Evolutionary conservation across 2,113 vertebrate genomes (phyloP).

Genomic region (Antigone vipio): DNA sequence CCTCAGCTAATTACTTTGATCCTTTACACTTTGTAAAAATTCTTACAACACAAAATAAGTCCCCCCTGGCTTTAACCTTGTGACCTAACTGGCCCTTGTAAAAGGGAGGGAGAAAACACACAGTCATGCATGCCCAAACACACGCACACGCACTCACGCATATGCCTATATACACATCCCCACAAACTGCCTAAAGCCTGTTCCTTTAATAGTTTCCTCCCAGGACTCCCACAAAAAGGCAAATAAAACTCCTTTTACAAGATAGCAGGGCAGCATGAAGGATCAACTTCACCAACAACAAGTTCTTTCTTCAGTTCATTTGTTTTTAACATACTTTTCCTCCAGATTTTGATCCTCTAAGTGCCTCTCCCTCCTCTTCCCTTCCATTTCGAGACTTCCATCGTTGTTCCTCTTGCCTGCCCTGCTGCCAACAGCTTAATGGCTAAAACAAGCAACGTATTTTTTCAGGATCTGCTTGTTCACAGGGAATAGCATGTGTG

Average conservation of each 20-base stretch:
- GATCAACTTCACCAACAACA: slow-evolving; percentile 42
- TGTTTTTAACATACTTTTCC: slow-evolving; percentile 48
- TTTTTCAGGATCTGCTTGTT: slow-evolving; percentile 14
- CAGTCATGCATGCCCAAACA: neutral
- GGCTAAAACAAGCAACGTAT: neutral
- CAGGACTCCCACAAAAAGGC: slow-evolving; percentile 71
- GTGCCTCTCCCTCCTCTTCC: neutral
- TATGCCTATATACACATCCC: neutral
- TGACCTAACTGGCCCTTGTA: slow-evolving; percentile 74
- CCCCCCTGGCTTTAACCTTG: slow-evolving; percentile 81
- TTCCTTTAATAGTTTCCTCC: slow-evolving; percentile 74
- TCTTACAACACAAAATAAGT: slow-evolving; percentile 79
- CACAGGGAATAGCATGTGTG: neutral
- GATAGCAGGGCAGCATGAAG: slow-evolving; percentile 66
- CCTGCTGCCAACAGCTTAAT: slow-evolving; percentile 19
- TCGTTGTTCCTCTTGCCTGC: neutral
- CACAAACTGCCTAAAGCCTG: slow-evolving; percentile 51
- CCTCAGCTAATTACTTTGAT: slow-evolving; percentile 82
- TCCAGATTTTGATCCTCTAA: slow-evolving; percentile 28
- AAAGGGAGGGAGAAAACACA: slow-evolving; percentile 47
- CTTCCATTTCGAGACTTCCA: neutral
- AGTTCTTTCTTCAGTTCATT: slow-evolving; percentile 65
- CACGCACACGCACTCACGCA: slow-evolving; percentile 2
- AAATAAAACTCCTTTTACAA: slow-evolving; percentile 81
- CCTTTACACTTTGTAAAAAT: slow-evolving; percentile 87